A percentile compares a stretch with the other conserved stretches of the same genome.
Conservation (phyloP, 2,113 vertebrate species). For the Chlorodrepanis virens region DNA sequence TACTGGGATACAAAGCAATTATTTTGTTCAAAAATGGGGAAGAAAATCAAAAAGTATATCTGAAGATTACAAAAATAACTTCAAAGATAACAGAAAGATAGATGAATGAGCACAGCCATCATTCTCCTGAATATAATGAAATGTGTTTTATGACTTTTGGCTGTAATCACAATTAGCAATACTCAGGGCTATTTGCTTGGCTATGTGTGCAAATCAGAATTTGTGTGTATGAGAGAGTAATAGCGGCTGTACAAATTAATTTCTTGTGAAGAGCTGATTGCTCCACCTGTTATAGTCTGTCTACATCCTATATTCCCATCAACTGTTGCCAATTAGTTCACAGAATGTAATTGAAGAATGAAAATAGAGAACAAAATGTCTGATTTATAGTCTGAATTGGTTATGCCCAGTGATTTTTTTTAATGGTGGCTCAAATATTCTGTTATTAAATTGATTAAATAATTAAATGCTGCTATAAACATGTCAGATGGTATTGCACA, state of each 20-base stretch:
- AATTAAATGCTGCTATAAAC: constrained; percentile 71
- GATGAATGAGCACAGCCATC: constrained; percentile 11
- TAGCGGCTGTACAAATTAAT: constrained; percentile 65
- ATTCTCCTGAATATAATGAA: constrained; percentile 41
- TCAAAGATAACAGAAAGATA: constrained; percentile 47
- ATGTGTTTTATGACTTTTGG: constrained; percentile 62
- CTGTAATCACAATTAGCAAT: constrained; percentile 70
- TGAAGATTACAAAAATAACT: constrained; percentile 40
- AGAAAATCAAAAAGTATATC: background rate
- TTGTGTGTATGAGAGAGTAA: background rate
- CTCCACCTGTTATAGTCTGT: constrained; percentile 66
- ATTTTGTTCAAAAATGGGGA: constrained; percentile 60
- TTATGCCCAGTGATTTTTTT: constrained; percentile 64
- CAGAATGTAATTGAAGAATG: constrained; percentile 66
- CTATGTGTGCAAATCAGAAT: constrained; percentile 30
- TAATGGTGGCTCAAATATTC: constrained; percentile 66
- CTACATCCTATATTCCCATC: constrained; percentile 65
- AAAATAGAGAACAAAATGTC: constrained; percentile 62
- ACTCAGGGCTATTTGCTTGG: constrained; percentile 57
- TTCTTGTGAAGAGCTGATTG: constrained; percentile 64
- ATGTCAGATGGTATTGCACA: constrained; percentile 68
- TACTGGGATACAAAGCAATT: constrained; percentile 33
- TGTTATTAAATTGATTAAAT: constrained; percentile 75
- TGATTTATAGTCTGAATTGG: constrained; percentile 67
- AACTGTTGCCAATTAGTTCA: constrained; percentile 63